Evolutionary conservation across 2,888 invertebrate genomes (phyloP), one percentile per base, ranked within the genome.

Genomic region (Drosophila quinaria): DNA sequence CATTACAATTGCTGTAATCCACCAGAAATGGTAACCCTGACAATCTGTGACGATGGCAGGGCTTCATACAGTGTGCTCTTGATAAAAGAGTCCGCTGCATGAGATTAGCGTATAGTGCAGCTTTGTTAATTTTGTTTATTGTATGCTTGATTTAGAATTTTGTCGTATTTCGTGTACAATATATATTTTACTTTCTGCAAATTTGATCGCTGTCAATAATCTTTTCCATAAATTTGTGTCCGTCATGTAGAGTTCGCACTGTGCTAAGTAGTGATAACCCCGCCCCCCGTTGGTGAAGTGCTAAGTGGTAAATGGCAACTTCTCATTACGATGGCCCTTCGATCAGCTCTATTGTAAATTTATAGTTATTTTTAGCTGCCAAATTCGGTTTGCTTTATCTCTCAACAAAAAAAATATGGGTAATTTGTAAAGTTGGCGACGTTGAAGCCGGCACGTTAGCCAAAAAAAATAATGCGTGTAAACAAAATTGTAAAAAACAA

Each of bases 371-470:
- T 64, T 58, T 59, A 68, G 78, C 46, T 55, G 44, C 25, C 51
- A 55, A 60, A 67, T 63, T 22, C 22, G 31, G 19, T 63, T 56
- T 39, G 49, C 72, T 66, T 74, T 77, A 74, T 77, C 74, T 61
- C 22, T 9, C 1, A 13, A 44, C 49, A 35, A 54, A 62, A 35
- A 54, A 62, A 66, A 85, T 69, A 73, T 56, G 82, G 76, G 69
- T 79, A 51, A 78, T 55, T 50, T 70, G 62, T 66, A 51, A 63
- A 50, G 55, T 51, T 22, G 56, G 39, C 67, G 62, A 82, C 87
- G 87, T 69, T 78, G 58, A 50, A 52, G 50, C 64, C 68, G 75
- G 81, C 81, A 82, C 81, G 87, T 82, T 87, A 63, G 49, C 82
- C 70, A 60, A 72, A 73, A 41, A 61, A 22, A 63, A 33, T 47